These are phyloP conservation scores for Ricordea florida DNA, from an alignment of 92 coral and sea anemone genomes.

Conservation along the genomic window DNA sequence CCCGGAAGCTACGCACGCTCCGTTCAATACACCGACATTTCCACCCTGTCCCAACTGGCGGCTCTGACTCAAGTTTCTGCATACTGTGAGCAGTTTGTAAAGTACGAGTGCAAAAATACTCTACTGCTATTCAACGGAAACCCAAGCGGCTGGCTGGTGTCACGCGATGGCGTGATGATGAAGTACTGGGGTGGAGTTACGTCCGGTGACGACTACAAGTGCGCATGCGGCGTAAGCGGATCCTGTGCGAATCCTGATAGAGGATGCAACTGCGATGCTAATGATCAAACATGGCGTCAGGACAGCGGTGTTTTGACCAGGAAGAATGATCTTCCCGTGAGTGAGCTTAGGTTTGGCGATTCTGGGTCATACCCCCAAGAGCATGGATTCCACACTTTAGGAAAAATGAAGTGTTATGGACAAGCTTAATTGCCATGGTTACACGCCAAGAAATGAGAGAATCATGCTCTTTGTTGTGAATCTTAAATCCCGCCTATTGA, in stretches of 20 bases:
- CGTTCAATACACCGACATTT: not conserved
- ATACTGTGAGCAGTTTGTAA: constrained; percentile 1
- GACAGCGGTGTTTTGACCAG: too few species aligned
- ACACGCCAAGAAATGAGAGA: too few species aligned
- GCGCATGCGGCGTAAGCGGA: constrained; percentile 58
- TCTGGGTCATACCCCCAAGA: too few species aligned
- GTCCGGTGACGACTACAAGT: constrained; percentile 1
- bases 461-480: too few species aligned
- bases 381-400: too few species aligned
- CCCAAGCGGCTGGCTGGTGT: not conserved
- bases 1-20: not conserved
- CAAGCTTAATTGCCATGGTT: too few species aligned
- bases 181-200: constrained; percentile 8
- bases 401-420: too few species aligned
- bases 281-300: constrained; percentile 47
- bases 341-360: too few species aligned
- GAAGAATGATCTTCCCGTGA: too few species aligned
- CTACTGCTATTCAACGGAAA: not conserved
- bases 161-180: not conserved
- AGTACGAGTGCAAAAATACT: not conserved
- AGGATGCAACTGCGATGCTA: constrained; percentile 61
- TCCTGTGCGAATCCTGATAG: constrained; percentile 50
- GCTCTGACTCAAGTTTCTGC: not conserved
- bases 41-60: not conserved
- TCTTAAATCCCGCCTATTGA: too few species aligned